phyloP scores from a whole-genome alignment of 2,113 vertebrate genomes.

The Equus przewalskii region DNA sequence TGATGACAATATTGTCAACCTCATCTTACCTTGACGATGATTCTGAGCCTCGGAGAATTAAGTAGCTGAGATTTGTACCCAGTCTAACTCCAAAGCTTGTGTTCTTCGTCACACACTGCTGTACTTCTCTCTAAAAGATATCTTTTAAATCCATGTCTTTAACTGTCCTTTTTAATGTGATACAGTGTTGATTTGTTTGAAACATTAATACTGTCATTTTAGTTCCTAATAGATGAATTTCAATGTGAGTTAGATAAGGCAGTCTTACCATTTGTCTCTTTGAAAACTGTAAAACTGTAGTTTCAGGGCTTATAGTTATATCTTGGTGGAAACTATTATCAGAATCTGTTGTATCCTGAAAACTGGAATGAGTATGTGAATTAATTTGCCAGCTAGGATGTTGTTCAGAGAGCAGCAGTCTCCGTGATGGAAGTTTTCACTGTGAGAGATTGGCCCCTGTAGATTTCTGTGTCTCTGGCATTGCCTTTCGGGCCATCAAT shows the following conservation, averaged over 20 bases:
- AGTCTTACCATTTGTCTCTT: background rate
- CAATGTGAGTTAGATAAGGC: background rate
- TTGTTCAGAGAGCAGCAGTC: background rate
- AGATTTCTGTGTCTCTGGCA: background rate
- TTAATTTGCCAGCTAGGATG: background rate
- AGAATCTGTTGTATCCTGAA: slow-evolving; percentile 1
- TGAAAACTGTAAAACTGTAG: background rate
- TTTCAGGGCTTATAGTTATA: background rate
- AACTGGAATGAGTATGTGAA: background rate
- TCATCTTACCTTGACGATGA: background rate
- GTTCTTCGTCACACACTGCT: background rate
- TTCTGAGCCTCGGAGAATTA: background rate
- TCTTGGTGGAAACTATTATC: background rate
- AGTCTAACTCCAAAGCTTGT: background rate
- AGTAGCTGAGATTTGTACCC: background rate
- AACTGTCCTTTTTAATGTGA: background rate
- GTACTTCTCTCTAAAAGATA: background rate
- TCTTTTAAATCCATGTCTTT: background rate
- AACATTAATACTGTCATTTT: background rate
- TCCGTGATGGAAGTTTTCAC: background rate
- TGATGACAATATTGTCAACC: background rate
- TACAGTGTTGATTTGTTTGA: slow-evolving; percentile 6
- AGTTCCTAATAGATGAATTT: background rate
- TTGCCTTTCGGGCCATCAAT: background rate
- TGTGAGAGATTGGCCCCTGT: background rate